These are phyloP conservation scores for Scopus umbretta DNA, from an alignment of 2,113 vertebrate genomes.

Conservation along the genomic window DNA sequence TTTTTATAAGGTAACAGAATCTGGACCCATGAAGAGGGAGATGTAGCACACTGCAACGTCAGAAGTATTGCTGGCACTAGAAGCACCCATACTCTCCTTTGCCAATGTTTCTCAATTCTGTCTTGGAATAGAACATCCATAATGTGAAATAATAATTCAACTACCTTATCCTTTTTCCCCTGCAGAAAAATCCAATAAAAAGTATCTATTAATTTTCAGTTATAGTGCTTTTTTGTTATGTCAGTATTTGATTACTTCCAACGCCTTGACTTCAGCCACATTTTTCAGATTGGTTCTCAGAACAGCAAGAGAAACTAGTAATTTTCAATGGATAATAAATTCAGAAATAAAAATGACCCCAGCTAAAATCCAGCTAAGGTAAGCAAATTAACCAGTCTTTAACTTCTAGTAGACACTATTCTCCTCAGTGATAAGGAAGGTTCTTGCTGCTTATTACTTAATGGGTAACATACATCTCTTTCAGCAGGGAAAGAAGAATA, in stretches of 20 bases:
- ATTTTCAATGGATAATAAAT: neutral
- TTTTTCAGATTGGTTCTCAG: neutral
- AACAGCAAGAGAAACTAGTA: neutral
- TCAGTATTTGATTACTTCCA: neutral
- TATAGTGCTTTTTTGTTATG: neutral
- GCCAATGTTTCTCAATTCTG: neutral
- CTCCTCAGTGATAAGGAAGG: neutral
- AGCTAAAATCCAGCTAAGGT: neutral
- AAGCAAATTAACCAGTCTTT: neutral
- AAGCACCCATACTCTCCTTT: neutral
- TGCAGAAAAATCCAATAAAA: neutral
- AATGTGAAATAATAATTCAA: neutral
- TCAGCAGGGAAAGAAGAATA: neutral
- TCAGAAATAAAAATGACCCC: neutral
- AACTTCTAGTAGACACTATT: neutral
- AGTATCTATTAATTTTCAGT: neutral
- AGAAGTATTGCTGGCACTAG: neutral
- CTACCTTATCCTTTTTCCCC: neutral
- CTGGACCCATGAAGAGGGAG: fast-evolving
- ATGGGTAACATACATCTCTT: neutral
- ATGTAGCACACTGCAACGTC: neutral
- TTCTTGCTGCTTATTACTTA: neutral
- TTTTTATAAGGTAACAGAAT: neutral
- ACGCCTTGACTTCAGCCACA: neutral
- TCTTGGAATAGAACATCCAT: neutral